Evolutionary conservation across 2,797 vertebrate genomes (phyloP).

Genomic region (Chaetodon trifasciatus): DNA sequence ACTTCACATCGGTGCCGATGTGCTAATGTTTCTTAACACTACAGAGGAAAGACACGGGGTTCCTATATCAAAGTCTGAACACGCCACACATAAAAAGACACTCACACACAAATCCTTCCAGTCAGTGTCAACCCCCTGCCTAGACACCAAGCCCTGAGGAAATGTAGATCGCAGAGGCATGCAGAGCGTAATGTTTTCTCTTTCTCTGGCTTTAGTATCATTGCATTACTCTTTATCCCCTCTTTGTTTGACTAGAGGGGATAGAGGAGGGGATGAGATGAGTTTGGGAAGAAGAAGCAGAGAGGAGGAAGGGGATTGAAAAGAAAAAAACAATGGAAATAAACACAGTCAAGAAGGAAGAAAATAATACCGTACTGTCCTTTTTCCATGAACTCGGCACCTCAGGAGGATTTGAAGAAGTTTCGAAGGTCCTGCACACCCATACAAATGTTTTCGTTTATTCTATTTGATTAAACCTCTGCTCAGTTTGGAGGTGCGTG

Average conservation of each 20-base stretch:
- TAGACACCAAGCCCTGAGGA: conserved; percentile 54
- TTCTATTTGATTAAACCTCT: background rate
- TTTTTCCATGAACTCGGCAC: conserved; percentile 7
- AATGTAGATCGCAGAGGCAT: conserved; percentile 43
- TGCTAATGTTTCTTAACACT: conserved; percentile 14
- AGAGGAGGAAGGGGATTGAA: conserved; percentile 17
- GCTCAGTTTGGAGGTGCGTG: conserved; percentile 2
- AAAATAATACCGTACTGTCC: conserved; percentile 6
- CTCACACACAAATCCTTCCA: conserved; percentile 29
- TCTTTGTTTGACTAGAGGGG: conserved; percentile 58
- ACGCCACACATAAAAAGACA: conserved; percentile 24
- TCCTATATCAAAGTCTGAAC: conserved; percentile 56
- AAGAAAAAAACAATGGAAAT: conserved; percentile 27
- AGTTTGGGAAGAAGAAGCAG: conserved; percentile 23
- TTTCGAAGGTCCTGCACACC: background rate
- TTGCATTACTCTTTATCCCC: conserved; percentile 45
- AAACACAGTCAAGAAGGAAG: conserved; percentile 29
- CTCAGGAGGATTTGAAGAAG: conserved; percentile 2
- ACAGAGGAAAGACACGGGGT: conserved; percentile 33
- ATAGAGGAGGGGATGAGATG: conserved; percentile 43
- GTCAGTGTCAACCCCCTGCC: conserved; percentile 51
- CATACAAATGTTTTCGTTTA: background rate
- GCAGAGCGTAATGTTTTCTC: conserved; percentile 60
- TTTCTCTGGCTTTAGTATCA: conserved; percentile 58
- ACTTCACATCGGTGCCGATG: background rate